These are phyloP conservation scores for Drosophila emarginata DNA, from an alignment of 2,888 invertebrate genomes.

Conservation along the genomic window DNA sequence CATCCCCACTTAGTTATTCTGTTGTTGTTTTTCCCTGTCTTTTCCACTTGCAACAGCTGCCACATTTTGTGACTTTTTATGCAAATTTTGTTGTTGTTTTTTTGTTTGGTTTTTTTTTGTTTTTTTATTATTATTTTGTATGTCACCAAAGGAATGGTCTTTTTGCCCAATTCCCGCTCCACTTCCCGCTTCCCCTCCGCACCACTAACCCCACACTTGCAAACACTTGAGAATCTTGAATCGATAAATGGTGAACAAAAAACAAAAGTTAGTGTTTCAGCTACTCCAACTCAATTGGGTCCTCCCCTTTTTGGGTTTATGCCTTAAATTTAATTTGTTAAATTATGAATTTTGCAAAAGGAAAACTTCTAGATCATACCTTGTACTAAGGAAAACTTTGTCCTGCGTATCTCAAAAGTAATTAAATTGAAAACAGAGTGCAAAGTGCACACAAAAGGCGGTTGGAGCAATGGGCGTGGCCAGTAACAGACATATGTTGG, in stretches of 20 bases:
- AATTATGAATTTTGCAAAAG: conserved; percentile 60
- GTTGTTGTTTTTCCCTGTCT: conserved; percentile 39
- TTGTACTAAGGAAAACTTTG: conserved; percentile 47
- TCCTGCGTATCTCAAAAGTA: conserved; percentile 72
- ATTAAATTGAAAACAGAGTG: conserved; percentile 63
- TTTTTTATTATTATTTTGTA: conserved; percentile 59
- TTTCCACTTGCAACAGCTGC: conserved; percentile 25
- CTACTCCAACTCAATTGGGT: too few species aligned
- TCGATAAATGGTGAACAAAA: conserved; percentile 59
- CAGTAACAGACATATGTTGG: conserved; percentile 14
- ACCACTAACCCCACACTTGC: conserved; percentile 24
- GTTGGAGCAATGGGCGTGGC: conserved; percentile 17
- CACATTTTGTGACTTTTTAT: conserved; percentile 52
- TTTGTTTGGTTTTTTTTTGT: neutral
- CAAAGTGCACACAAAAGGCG: conserved; percentile 59
- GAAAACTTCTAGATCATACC: conserved; percentile 9
- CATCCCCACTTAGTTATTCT: conserved; percentile 29
- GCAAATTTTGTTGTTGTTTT: conserved; percentile 61
- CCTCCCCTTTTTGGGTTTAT: conserved; percentile 19
- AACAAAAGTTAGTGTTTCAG: conserved; percentile 1
- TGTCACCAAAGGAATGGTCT: conserved; percentile 55
- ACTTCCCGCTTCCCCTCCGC: conserved; percentile 13
- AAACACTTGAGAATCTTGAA: conserved; percentile 30
- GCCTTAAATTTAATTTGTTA: conserved; percentile 58
- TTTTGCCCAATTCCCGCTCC: conserved; percentile 9